These are phyloP conservation scores for Mechanitis messenoides DNA, from an alignment of 2,888 invertebrate genomes.

Conservation along the genomic window DNA sequence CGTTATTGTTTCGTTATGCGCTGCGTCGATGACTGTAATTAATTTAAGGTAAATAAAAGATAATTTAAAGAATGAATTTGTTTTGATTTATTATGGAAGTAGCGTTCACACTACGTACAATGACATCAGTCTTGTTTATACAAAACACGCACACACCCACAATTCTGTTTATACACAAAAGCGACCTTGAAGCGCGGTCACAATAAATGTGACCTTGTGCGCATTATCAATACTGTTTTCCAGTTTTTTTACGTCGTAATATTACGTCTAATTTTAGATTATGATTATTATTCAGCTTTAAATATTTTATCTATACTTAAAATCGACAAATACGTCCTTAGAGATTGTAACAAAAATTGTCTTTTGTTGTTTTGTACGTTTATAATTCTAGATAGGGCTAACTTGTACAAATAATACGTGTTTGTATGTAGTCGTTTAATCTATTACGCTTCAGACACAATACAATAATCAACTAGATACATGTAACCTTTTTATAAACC, in stretches of 20 bases:
- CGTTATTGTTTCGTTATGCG: conserved; percentile 53
- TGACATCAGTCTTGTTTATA: background rate
- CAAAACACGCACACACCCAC: conserved; percentile 20
- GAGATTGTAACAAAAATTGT: too few species aligned
- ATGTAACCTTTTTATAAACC: too few species aligned
- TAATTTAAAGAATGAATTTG: conserved; percentile 33
- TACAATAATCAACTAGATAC: too few species aligned
- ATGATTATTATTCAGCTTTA: background rate
- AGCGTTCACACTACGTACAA: too few species aligned
- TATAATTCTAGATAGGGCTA: too few species aligned
- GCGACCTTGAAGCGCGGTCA: conserved; percentile 55
- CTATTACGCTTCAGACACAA: too few species aligned
- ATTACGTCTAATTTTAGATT: background rate
- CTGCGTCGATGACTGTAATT: conserved; percentile 63
- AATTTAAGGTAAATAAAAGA: conserved; percentile 62
- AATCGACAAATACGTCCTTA: too few species aligned
- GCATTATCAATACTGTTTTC: conserved; percentile 33
- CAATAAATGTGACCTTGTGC: conserved; percentile 30
- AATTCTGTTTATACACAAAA: conserved; percentile 69
- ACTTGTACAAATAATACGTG: too few species aligned
- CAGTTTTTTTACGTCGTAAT: conserved; percentile 15
- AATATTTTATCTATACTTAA: too few species aligned
- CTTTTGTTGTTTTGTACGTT: too few species aligned
- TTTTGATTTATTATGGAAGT: conserved; percentile 39
- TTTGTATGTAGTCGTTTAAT: too few species aligned